These are phyloP conservation scores for Apodemia hepburni DNA, from an alignment of 2,888 invertebrate species.

Conservation along the genomic window DNA sequence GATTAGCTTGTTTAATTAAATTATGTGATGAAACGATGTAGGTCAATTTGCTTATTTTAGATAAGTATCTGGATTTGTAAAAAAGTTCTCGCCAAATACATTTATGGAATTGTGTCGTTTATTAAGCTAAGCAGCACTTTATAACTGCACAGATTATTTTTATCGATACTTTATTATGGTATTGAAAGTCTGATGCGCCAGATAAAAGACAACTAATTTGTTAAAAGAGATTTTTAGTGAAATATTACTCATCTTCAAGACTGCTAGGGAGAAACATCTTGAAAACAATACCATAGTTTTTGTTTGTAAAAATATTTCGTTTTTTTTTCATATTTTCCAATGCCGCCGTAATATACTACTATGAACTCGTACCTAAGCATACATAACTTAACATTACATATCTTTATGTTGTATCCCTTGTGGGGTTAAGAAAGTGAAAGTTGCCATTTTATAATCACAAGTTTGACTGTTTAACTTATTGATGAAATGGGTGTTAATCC, in stretches of 20 bases:
- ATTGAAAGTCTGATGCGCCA: neutral
- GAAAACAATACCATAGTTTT: neutral
- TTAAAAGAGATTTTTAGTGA: too few relatives aligned
- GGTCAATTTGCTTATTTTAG: neutral
- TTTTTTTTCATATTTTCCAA: neutral
- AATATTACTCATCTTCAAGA: too few relatives aligned
- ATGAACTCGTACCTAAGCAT: neutral
- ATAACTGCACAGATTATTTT: neutral
- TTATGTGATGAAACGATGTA: neutral
- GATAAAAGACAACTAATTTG: too few relatives aligned
- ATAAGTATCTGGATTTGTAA: neutral
- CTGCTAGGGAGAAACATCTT: neutral
- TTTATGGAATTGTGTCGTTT: constrained; percentile 7
- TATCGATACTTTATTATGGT: neutral
- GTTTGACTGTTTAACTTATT: too few relatives aligned
- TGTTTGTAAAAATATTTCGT: neutral
- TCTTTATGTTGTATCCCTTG: too few relatives aligned
- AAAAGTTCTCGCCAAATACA: neutral
- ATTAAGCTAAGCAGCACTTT: neutral
- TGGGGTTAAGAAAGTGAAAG: too few relatives aligned
- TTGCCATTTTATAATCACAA: too few relatives aligned
- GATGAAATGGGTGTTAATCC: too few relatives aligned
- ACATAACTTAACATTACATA: neutral
- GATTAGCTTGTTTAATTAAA: neutral
- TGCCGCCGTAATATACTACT: neutral